Evolutionary conservation across 1,140 invertebrate genomes (phyloP), one percentile per base, ranked within the genome.

Genomic region (Macrosteles quadrilineatus): DNA sequence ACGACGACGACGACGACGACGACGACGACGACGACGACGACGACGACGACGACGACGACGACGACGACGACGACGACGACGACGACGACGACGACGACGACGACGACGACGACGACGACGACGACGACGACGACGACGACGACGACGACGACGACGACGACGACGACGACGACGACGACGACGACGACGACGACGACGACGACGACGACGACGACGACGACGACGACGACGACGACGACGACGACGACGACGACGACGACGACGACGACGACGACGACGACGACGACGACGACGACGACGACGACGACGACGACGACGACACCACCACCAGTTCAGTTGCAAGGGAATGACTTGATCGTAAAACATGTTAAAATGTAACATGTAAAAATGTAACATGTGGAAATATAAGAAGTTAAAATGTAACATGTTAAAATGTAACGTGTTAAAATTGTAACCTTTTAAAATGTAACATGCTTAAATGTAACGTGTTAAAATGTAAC

Each of bases 241-340:
- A 27, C 31, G 59, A 63, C 31, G 59, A 63, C 31, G 59, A 63
- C 31, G 19, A 63, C 31, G 59, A 63, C 31, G 29, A 63, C 31
- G 59, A 63, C 31, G 59, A 30, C 31, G 59, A 63, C 19, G 29
- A 27, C 31, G 19, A 63, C 31, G 19, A 63, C 31, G 29, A 63
- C 31, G 59, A 30, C 31, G 59, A 63, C 31, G 59, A 63, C 31
- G 59, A 63, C 31, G 59, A 63, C 31, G 59, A 30, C 31, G 59
- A 63, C 31, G 29, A 30, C n/a, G n/a, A n/a, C n/a, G n/a, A n/a
- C n/a, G n/a, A n/a, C n/a, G n/a, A n/a, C n/a, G n/a, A n/a, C n/a
- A n/a, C n/a, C n/a, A n/a, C n/a, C n/a, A n/a, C n/a, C n/a, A n/a
- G n/a, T n/a, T n/a, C n/a, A n/a, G n/a, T n/a, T n/a, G n/a, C n/a